These are phyloP conservation scores for Horisme vitalbata DNA, from an alignment of 2,888 invertebrate genomes.

Conservation along the genomic window DNA sequence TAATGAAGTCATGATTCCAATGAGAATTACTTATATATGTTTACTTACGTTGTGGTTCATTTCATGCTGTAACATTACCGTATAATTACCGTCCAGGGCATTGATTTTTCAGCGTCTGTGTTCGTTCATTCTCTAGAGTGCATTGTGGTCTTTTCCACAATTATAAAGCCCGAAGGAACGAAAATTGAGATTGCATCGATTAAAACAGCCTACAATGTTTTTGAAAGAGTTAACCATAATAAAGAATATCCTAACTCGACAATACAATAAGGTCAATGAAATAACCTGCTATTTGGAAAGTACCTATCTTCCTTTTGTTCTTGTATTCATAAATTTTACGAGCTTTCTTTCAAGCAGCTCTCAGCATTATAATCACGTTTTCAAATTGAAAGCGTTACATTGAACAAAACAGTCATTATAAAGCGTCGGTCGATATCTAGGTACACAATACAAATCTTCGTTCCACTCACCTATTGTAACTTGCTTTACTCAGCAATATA, in stretches of 20 bases:
- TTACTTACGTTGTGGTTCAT: no score
- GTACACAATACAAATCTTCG: constrained; percentile 20
- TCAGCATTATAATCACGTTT: constrained; percentile 10
- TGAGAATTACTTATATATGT: no score
- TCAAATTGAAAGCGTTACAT: constrained; percentile 14
- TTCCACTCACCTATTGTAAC: constrained; percentile 21
- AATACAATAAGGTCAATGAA: neutral
- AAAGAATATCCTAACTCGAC: neutral
- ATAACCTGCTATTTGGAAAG: neutral
- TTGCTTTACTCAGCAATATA: constrained; percentile 23
- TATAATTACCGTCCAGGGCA: neutral
- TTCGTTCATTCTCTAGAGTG: neutral
- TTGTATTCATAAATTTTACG: constrained; percentile 1
- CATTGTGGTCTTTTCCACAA: neutral
- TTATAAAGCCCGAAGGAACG: neutral
- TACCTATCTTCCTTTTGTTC: constrained; percentile 10
- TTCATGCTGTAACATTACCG: neutral
- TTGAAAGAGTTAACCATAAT: neutral
- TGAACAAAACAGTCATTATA: constrained; percentile 20
- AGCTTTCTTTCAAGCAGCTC: constrained; percentile 11
- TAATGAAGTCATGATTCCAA: no score
- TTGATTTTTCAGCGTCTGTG: neutral
- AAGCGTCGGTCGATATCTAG: constrained; percentile 12
- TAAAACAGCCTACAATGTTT: neutral
- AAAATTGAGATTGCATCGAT: neutral